Evolutionary conservation across 1,140 invertebrate genomes (phyloP), one percentile per base, ranked within the genome.

Genomic region (Diorhabda elongata): DNA sequence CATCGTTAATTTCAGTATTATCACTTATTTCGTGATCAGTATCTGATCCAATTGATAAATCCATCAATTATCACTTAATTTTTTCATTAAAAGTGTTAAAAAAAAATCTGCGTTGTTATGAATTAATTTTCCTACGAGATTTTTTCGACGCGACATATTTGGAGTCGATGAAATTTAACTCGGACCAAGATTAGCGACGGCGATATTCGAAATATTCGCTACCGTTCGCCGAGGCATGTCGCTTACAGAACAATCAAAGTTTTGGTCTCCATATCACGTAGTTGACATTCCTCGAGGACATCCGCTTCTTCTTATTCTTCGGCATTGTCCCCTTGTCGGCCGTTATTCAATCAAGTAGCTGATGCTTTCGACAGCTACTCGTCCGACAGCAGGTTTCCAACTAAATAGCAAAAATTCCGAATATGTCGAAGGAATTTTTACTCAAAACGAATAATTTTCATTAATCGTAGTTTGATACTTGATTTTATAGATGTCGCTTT

Each of bases 311-410:
- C 26, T 26, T 26, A 26, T 26, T 26, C 26, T 26, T 61, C 69
- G 74, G 74, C 75, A 77, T 77, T 77, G 75, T 77, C 68, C 71
- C 61, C 59, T 64, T 75, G 76, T 76, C 76, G 75, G 73, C 68
- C 76, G 76, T 77, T 77, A 77, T 67, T 77, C 76, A 77, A 77
- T 77, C 75, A 76, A 72, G 67, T 66, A 68, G 65, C 62, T 42
- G 58, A 59, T 26, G 58, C n/a, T 11, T 26, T 59, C 58, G 58
- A 59, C n/a, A 59, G 58, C 58, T 63, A 11, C 5, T 8, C 61
- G 9, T 47, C 61, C 41, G 41, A 7, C 61, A 63, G n/a, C 26
- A 7, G 58, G 58, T 6, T 52, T 52, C n/a, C 3, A 52, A 52
- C 6, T 52, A 52, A 52, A 52, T 52, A 52, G 47, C 47, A 52